Conservation (phyloP, 2,797 vertebrate genomes). For the Falco berigora region DNA sequence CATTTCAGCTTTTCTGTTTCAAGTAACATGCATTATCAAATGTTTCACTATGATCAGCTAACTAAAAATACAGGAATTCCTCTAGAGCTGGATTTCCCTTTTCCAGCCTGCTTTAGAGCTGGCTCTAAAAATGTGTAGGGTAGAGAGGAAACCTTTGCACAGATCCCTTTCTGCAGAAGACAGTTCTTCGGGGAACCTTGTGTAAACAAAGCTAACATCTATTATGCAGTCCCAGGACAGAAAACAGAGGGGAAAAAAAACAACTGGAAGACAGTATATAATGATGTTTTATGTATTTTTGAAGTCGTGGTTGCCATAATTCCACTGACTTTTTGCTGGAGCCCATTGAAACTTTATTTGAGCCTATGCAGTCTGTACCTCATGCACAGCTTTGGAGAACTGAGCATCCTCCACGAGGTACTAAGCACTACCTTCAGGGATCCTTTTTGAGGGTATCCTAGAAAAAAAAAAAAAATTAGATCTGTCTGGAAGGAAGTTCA, state of each 20-base stretch:
- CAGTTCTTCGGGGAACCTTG: not conserved
- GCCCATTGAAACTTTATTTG: not conserved
- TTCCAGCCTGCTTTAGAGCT: not conserved
- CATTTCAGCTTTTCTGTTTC: constrained; percentile 21
- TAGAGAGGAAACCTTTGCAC: not conserved
- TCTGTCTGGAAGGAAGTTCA: not conserved
- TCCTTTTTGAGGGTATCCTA: not conserved
- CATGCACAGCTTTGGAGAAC: not conserved
- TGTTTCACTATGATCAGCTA: not conserved
- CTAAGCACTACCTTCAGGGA: not conserved
- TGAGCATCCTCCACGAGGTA: not conserved
- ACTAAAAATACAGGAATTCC: not conserved
- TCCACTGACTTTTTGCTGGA: not conserved
- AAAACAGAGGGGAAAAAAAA: not conserved
- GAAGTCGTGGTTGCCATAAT: not conserved
- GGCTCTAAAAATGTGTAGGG: not conserved
- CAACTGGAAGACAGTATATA: not conserved
- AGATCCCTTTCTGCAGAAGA: not conserved
- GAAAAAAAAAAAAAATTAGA: not conserved
- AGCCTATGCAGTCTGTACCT: not conserved
- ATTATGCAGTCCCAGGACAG: not conserved
- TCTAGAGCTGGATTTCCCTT: not conserved
- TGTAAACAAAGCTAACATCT: not conserved
- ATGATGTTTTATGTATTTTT: not conserved
- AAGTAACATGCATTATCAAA: not conserved